These are phyloP conservation scores for Alexandromys fortis DNA, from an alignment of 2,113 vertebrate genomes.

Conservation along the genomic window DNA sequence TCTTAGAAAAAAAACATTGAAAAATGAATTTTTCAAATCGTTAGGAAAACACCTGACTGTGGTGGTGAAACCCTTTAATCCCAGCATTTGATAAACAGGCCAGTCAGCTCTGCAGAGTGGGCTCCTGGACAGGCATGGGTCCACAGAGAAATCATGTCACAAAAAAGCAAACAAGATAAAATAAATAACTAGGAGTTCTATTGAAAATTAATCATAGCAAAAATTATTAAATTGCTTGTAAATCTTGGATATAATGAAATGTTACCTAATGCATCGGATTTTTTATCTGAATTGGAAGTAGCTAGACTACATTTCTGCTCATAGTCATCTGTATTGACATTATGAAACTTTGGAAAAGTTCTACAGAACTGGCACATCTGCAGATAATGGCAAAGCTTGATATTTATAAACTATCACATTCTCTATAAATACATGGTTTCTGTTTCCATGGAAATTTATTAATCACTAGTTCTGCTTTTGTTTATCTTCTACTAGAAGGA, in stretches of 20 bases:
- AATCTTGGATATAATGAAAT: not conserved
- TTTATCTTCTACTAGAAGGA: slow-evolving; percentile 68
- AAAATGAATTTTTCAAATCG: not conserved
- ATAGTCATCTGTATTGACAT: slow-evolving; percentile 32
- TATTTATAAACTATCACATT: slow-evolving; percentile 74
- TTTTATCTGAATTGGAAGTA: not conserved
- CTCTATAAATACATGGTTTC: slow-evolving; percentile 74
- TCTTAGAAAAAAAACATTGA: not conserved
- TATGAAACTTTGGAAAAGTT: slow-evolving; percentile 60
- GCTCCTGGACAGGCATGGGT: not conserved
- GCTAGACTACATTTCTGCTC: not conserved
- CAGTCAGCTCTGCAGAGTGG: not conserved
- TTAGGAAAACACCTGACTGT: not conserved
- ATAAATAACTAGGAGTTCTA: not conserved
- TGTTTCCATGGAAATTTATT: slow-evolving; percentile 78
- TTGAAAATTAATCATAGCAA: not conserved
- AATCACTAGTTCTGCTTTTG: slow-evolving; percentile 67
- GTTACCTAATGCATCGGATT: not conserved
- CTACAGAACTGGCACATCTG: slow-evolving; percentile 70
- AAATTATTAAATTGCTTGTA: not conserved
- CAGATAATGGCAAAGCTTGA: slow-evolving; percentile 68
- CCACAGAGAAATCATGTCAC: not conserved
- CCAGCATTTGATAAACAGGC: not conserved
- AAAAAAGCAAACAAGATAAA: not conserved
- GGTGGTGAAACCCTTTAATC: too few relatives aligned